Base-by-base conservation (phyloP, 2,888 invertebrate genomes). In the Xestia rhomboidea region DNA sequence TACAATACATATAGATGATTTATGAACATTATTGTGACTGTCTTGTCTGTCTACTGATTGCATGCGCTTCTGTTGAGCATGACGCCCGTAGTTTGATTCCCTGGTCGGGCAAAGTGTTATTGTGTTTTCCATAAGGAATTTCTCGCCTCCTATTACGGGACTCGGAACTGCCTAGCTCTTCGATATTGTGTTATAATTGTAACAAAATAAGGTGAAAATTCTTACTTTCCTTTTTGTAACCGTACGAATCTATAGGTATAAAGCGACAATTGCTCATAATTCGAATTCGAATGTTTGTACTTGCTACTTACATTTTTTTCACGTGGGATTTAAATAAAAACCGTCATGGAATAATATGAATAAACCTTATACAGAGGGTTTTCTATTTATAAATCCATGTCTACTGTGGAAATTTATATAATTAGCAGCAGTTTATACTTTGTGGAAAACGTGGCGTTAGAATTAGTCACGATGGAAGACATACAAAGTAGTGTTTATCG, bases 341-440 rank as follows among this genome's bases (percentile, higher is more conserved):
- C 30, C n/a, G 5, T 5, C 2, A 18, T n/a, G 30, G 21, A 30
- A 76, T 30, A n/a, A 30, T 76, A 34, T 46, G 27, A 41, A 63
- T 21, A 63, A 77, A 24, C 5, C 30, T 38, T 30, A 70, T 44
- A 64, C n/a, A 18, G 13, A 49, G 18, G 2, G 24, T 27, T 72
- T 49, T 15, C 38, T 51, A n/a, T 27, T 49, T 41, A 80, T 57
- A 72, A 41, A 71, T 49, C 46, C 21, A 38, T 66, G 15, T 38
- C 13, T 46, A n/a, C 30, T 46, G 21, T 24, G 21, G 57, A 18
- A 66, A 64, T 51, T 38, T 24, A 44, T 66, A 18, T 57, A 64
- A 57, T 64, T 41, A 41, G 30, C 41, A 41, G 38, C 24, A 24
- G 21, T 71, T 57, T 68, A 60, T 21, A 34, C 21, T 77, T n/a